Conservation (phyloP, 2,888 invertebrate genomes). For the Ashinkailepas kermadecensis region DNA sequence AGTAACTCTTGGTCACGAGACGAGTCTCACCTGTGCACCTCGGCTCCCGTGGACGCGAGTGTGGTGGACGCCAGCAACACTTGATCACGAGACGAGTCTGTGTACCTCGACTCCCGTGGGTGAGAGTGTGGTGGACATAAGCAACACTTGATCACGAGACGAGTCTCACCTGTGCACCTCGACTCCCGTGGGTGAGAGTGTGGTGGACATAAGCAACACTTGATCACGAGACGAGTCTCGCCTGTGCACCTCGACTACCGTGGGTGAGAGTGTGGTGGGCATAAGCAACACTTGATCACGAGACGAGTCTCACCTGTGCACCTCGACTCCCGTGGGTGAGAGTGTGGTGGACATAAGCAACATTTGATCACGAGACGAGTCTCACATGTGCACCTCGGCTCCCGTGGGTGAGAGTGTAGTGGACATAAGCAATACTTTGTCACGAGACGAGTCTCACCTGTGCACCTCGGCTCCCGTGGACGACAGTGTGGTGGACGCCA, state of each 20-base stretch:
- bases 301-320: not conserved
- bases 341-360: conserved; percentile 36
- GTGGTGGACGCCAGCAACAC: conserved; percentile 36
- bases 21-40: too few species aligned
- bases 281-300: too few species aligned
- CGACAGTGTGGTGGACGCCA: not conserved
- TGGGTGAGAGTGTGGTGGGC: conserved; percentile 24
- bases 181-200: too few species aligned
- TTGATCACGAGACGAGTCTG: conserved; percentile 13
- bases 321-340: conserved; percentile 37
- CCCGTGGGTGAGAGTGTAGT: too few species aligned
- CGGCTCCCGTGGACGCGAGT: too few species aligned
- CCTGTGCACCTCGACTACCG: conserved; percentile 30
- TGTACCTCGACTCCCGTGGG: not conserved
- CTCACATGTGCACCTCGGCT: too few species aligned
- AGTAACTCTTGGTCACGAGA: too few species aligned
- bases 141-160: too few species aligned
- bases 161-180: too few species aligned
- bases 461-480: conserved; percentile 1
- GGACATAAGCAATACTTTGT: conserved; percentile 36
- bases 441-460: conserved; percentile 20
- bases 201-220: too few species aligned
- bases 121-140: not conserved
- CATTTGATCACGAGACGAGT: too few species aligned
- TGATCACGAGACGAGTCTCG: conserved; percentile 32